Percentiles rank a stretch among this genome's conserved stretches.
Conservation (phyloP, 2,113 vertebrate species). For the Catharus bicknelli region DNA sequence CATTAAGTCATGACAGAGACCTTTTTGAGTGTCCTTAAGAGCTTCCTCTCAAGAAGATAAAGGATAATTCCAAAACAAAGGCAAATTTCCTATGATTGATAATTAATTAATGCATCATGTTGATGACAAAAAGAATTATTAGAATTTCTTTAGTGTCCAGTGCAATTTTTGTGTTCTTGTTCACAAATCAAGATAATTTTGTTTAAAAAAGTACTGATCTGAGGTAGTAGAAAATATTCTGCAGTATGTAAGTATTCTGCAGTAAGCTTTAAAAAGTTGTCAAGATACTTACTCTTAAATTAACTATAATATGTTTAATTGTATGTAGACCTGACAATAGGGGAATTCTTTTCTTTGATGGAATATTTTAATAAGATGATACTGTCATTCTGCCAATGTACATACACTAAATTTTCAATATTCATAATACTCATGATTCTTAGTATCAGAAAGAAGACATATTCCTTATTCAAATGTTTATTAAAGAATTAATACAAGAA, state of each 20-base stretch:
- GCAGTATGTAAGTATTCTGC: not conserved
- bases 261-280: not conserved
- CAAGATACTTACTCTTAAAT: not conserved
- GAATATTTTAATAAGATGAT: not conserved
- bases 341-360: not conserved
- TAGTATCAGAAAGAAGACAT: not conserved
- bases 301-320: not conserved
- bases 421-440: not conserved
- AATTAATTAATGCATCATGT: not conserved
- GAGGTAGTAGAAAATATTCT: not conserved
- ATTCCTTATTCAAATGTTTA: not conserved
- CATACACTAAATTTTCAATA: not conserved
- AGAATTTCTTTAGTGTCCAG: not conserved
- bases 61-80: not conserved
- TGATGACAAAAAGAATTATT: not conserved
- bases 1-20: not conserved
- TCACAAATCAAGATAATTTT: not conserved
- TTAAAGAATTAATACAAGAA: not conserved
- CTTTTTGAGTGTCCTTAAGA: rapidly evolving
- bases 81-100: not conserved
- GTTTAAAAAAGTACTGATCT: not conserved
- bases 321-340: not conserved
- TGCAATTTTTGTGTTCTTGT: not conserved
- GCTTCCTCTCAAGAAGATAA: not conserved
- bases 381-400: not conserved